Conservation (phyloP, 2,797 vertebrate genomes). For the Gouania willdenowi region DNA sequence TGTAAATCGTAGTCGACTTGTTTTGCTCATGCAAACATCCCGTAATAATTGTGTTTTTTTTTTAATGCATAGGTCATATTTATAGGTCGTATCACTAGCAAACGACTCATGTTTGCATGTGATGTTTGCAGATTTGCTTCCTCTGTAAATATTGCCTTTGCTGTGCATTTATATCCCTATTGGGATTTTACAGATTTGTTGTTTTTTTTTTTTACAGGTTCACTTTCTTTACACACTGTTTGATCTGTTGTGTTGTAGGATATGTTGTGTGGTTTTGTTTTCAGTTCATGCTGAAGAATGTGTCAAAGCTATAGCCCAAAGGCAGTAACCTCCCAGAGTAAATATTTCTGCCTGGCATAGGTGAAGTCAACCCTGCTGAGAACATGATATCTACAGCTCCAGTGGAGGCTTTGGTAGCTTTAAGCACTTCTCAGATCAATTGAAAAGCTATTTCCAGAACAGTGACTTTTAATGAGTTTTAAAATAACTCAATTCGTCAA, state of each 20-base stretch:
- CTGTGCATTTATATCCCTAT: slow-evolving; percentile 1
- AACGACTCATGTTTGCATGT: slow-evolving; percentile 17
- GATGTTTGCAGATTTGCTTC: slow-evolving; percentile 16
- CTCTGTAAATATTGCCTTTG: slow-evolving; percentile 7
- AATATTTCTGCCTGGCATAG: slow-evolving; percentile 25
- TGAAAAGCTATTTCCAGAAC: slow-evolving; percentile 11
- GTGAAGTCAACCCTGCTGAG: slow-evolving; percentile 13
- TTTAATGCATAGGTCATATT: slow-evolving; percentile 9
- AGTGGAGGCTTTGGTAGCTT: slow-evolving; percentile 8
- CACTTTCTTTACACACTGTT: slow-evolving; percentile 2
- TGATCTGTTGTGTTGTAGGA: slow-evolving; percentile 4
- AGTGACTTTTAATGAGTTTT: not conserved
- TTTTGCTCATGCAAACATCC: slow-evolving; percentile 5
- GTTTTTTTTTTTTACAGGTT: not conserved
- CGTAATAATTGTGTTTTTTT: not conserved
- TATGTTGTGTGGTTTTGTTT: slow-evolving; percentile 1
- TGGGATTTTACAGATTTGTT: slow-evolving; percentile 6
- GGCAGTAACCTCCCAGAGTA: slow-evolving; percentile 19
- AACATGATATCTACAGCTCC: slow-evolving; percentile 5
- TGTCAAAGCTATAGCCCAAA: slow-evolving; percentile 15
- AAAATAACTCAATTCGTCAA: slow-evolving; percentile 5
- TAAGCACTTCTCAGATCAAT: slow-evolving; percentile 18
- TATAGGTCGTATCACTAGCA: no score
- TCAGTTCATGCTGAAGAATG: slow-evolving; percentile 16
- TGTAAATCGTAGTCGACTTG: not conserved